A percentile compares a stretch with the other conserved stretches of the same genome.
phyloP scores from a whole-genome alignment of 1,140 invertebrate genomes.

The Bursaphelenchus mucronatus region DNA sequence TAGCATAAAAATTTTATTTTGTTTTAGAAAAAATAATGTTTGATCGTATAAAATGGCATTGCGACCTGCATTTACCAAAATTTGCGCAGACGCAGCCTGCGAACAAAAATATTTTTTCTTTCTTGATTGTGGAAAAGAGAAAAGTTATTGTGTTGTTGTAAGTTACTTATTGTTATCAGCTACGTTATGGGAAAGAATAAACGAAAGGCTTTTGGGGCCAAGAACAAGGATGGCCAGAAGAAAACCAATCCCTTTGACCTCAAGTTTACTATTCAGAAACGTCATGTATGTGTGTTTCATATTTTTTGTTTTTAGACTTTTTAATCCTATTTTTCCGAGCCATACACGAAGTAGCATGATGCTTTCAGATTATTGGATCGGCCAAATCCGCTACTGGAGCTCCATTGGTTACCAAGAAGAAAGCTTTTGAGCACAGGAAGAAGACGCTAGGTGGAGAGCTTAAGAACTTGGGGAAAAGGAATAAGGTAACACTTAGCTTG shows the following conservation, averaged over 20 bases:
- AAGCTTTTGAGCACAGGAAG: conserved; percentile 3
- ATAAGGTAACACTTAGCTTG: conserved; percentile 9
- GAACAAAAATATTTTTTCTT: too few relatives aligned
- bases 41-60: too few relatives aligned
- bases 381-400: not conserved
- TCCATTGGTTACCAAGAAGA: conserved; percentile 20
- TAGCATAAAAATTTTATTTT: too few relatives aligned
- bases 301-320: not conserved
- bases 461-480: not conserved
- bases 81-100: too few relatives aligned
- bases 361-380: not conserved
- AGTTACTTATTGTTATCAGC: conserved; percentile 32
- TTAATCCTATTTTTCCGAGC: too few relatives aligned
- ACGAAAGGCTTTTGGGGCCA: conserved; percentile 18
- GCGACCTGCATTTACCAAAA: too few relatives aligned
- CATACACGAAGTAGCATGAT: too few relatives aligned
- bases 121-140: too few relatives aligned
- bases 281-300: not conserved
- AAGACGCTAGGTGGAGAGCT: conserved; percentile 9
- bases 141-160: not conserved
- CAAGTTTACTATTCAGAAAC: conserved; percentile 2
- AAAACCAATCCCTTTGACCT: conserved; percentile 19
- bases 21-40: too few relatives aligned
- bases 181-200: conserved; percentile 17
- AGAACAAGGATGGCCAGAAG: not conserved